These are phyloP conservation scores for Cairina moschata DNA, from an alignment of 2,113 vertebrate genomes.

Conservation along the genomic window DNA sequence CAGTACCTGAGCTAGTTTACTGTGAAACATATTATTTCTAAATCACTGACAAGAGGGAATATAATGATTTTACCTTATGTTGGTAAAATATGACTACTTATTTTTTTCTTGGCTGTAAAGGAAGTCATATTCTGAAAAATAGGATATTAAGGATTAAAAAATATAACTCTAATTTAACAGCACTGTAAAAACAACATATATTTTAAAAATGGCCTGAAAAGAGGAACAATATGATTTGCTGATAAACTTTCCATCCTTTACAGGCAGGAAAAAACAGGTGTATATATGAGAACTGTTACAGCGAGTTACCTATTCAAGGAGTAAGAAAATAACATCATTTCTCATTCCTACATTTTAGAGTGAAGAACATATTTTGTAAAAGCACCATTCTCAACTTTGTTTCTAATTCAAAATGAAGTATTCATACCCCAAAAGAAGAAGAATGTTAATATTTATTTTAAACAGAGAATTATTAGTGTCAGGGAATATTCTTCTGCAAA, in stretches of 20 bases:
- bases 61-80: constrained; percentile 43
- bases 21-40: not conserved
- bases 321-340: not conserved
- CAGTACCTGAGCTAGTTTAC: not conserved
- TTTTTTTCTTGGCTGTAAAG: constrained; percentile 43
- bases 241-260: constrained; percentile 12
- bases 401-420: not conserved
- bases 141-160: constrained; percentile 54
- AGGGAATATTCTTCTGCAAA: not conserved
- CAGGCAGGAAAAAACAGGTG: constrained; percentile 16
- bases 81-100: constrained; percentile 27
- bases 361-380: not conserved
- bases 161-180: constrained; percentile 29
- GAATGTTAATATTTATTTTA: not conserved
- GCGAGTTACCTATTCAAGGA: constrained; percentile 5
- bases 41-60: not conserved
- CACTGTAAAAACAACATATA: not conserved
- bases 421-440: not conserved
- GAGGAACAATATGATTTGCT: constrained; percentile 2
- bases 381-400: not conserved
- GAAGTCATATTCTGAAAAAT: constrained; percentile 28
- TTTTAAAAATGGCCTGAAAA: not conserved
- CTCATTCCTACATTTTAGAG: not conserved
- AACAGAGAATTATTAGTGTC: not conserved
- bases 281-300: not conserved